Evolutionary conservation across 2,888 invertebrate species (phyloP), one percentile per base, ranked within the genome.

Genomic region (Marronus borbonicus): DNA sequence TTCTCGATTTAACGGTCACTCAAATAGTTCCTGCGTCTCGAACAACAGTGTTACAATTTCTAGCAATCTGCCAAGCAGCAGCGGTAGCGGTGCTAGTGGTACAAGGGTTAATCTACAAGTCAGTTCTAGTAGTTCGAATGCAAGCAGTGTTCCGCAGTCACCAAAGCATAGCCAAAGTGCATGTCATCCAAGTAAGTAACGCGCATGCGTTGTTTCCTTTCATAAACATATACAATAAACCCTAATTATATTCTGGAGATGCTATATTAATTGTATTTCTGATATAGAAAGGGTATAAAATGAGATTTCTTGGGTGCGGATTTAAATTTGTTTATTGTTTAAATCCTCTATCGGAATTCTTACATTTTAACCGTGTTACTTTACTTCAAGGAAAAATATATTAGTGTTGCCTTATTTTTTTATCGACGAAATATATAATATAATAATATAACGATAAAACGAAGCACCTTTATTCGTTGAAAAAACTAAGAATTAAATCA

Each of bases 81-180:
- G 81, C 66, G 58, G 77, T 49, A 80, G 82, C n/a, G 76, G 72
- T 69, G 80, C 81, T 17, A 80, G 79, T 28, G 81, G 81, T 20
- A 81, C 82, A 55, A 81, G 81, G 76, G 83, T 83, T 17, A 84
- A 84, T 78, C 79, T 83, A 49, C 81, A 85, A 78, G 85, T 87
- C 70, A 86, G 86, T 81, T 85, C 86, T 8, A 84, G 84, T 76
- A 87, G 85, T 81, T 86, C 87, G 31, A 86, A 85, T 80, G 83
- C 85, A 5, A 85, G 84, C 77, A 88, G 86, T 85, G 86, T 83
- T 84, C 87, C 81, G 77, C 85, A 85, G 79, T 87, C 82, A 83
- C 89, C 83, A 83, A 89, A 84, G 86, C 88, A 79, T 85, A 83
- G 60, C 50, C 50, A 72, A 68, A 69, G 28, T 49, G 70, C 28